Base-by-base conservation (phyloP, 1,140 invertebrate species). In the Pogonomyrmex barbatus region DNA sequence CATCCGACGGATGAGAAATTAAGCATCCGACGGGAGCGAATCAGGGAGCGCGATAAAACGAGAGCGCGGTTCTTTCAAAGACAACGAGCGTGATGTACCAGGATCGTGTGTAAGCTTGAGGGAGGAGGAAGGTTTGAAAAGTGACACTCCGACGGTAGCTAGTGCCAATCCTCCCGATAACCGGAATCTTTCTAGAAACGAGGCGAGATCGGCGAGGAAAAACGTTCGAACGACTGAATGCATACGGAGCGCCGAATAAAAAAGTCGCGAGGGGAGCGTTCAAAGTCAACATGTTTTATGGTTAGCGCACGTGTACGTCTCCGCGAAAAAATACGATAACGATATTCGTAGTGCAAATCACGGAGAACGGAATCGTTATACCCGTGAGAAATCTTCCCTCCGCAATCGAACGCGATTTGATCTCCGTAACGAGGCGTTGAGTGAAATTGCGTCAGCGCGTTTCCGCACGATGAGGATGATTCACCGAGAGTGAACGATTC, bases 1-100 rank as follows among this genome's bases (percentile, higher is more conserved):
- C 70, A 76, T 85, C n/a, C 60, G 30, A 12, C 47, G 54, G 81
- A 82, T 87, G 86, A 87, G 70, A 87, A 87, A 87, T 87, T 87
- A 87, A 87, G 63, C 71, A 75, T 87, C 70, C 86, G 68, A 65
- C 68, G 33, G 33, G n/a, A 30, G 33, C 62, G 50, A 68, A 62
- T 65, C 79, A 30, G 36, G 5, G 63, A n/a, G 9, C 45, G 56
- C 79, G 85, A 84, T 83, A 86, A 86, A 83, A 17, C 54, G 56
- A n/a, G 10, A 6, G 47, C 33, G 14, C 33, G 30, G 33, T 77
- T 86, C 58, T 73, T 65, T 84, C 50, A 30, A 45, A 73, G 85
- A 86, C 85, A 83, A 71, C 54, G 85, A 86, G 68, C 50, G 50
- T 65, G 85, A 75, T 81, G 81, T 68, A 81, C 62, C 76, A 77